Base-by-base conservation (phyloP, 2,888 invertebrate species). In the Adelphocoris suturalis region DNA sequence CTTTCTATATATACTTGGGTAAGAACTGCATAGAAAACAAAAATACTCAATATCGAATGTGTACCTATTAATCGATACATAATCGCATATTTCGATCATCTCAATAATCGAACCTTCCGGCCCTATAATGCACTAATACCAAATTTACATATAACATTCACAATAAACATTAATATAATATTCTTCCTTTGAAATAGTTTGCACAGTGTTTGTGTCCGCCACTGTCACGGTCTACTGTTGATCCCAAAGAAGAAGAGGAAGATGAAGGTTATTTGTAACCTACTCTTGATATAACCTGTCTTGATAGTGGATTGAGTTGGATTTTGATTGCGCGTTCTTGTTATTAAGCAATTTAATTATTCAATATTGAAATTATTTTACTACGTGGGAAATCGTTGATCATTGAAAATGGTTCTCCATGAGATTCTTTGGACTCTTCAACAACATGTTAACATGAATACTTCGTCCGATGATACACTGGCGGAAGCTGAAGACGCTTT, bases 351-450 rank as follows among this genome's bases (percentile, higher is more conserved):
- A n/a, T n/a, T n/a, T 75, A 12, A 9, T 23, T 27, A 27, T 23
- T 75, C 23, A 61, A 61, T 11, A 11, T 52, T 52, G 52, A 52
- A 16, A 14, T n/a, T 75, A 2, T 7, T 5, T 75, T 7, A 75
- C 11, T 27, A 14, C 19, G 13, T 52, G 1, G 2, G 52, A 52
- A 52, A 14, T 52, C 12, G 12, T 52, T 19, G 23, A 19, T 23
- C 0, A 9, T 23, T 12, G 46, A 46, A 23, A 85, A 88, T 88
- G 88, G 47, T 52, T 9, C 52, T 88, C 12, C 27, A 52, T 13
- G 88, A 88, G 37, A 27, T 88, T 23, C 80, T 88, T 27, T 19
- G 47, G 28, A 57, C 78, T 19, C 80, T 88, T 19, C 52, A 61
- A 28, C 78, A 52, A 47, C 78, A 48, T n/a, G 76, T 88, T 5